Conservation (phyloP, 2,797 vertebrate species). For the Malurus splendens region DNA sequence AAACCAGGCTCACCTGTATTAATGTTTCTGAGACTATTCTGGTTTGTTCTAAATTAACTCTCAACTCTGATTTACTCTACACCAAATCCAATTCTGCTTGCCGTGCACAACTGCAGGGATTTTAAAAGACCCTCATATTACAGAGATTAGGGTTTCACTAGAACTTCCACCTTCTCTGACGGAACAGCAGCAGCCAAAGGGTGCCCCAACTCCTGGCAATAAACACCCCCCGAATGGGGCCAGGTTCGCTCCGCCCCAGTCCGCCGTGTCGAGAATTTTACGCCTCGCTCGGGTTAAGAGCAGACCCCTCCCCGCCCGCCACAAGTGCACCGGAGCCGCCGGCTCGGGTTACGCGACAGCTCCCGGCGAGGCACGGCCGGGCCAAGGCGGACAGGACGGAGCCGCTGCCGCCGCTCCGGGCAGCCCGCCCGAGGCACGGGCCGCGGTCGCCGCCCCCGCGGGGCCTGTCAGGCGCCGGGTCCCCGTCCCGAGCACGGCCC, state of each 20-base stretch:
- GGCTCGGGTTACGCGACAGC: neutral
- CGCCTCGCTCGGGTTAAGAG: no score
- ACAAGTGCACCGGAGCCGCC: neutral
- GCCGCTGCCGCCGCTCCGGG: neutral
- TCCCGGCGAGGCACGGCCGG: neutral
- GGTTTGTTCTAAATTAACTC: neutral
- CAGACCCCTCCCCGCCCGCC: no score
- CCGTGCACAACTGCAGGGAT: neutral
- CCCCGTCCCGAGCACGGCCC: neutral
- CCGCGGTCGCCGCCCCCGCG: neutral
- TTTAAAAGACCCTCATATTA: neutral
- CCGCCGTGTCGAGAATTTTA: neutral
- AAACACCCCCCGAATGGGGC: rapidly evolving
- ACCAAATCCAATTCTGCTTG: rapidly evolving
- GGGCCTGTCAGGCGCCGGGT: neutral
- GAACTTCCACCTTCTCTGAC: neutral
- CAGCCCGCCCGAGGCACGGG: neutral
- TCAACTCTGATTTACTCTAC: neutral
- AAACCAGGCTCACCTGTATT: neutral
- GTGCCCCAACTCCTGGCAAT: rapidly evolving
- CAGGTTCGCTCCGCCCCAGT: neutral
- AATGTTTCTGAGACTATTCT: neutral
- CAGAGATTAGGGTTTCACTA: rapidly evolving
- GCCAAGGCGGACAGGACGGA: neutral
- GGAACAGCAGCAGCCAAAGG: neutral